phyloP scores from a whole-genome alignment of 37 sponge, comb jelly and placozoan species.

The Beroe forskalii region DNA sequence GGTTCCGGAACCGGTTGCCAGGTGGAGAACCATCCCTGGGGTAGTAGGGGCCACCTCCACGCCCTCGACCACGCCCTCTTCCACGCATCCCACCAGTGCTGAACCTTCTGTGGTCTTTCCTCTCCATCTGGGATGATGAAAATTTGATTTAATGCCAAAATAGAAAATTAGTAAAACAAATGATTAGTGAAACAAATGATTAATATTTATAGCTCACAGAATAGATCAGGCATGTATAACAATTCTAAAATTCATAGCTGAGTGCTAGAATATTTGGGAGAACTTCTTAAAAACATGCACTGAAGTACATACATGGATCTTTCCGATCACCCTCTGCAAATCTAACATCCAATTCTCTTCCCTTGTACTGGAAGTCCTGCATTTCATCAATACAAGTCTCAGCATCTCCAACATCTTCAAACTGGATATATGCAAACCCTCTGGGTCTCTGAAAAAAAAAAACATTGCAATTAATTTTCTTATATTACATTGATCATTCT shows the following conservation, averaged over 20 bases:
- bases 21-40: not conserved
- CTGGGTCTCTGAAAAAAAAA: not conserved
- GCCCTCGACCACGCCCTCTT: not conserved
- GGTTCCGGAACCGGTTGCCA: not conserved
- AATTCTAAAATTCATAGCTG: too few relatives aligned
- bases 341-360: conserved; percentile 7
- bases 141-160: too few relatives aligned
- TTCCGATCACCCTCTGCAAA: conserved; percentile 49
- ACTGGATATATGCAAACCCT: conserved; percentile 39
- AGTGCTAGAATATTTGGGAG: too few relatives aligned
- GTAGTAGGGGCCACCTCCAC: not conserved
- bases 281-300: too few relatives aligned
- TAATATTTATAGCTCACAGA: too few relatives aligned
- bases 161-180: too few relatives aligned
- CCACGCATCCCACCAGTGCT: not conserved
- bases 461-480: not conserved
- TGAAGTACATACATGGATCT: conserved; percentile 23
- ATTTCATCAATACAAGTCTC: not conserved
- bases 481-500: not conserved
- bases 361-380: not conserved
- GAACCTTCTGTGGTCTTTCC: not conserved
- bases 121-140: not conserved
- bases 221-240: too few relatives aligned
- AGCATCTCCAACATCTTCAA: conserved; percentile 20
- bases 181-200: too few relatives aligned